Evolutionary conservation across 2,797 vertebrate genomes (phyloP), one percentile per base, ranked within the genome.

Genomic region (Characodon lateralis): DNA sequence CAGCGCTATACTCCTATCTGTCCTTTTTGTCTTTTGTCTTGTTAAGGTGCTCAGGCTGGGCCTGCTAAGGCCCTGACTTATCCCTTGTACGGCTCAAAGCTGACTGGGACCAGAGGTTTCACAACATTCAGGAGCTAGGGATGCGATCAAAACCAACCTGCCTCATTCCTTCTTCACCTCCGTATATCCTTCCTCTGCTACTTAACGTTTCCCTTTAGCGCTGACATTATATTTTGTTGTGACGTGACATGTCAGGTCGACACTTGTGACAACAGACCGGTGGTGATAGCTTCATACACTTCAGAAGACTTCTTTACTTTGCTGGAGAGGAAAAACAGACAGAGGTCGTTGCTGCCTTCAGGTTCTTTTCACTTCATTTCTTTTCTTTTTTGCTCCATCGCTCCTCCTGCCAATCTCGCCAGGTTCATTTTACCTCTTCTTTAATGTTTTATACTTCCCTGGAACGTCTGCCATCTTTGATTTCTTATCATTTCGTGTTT

Each of bases 31-130:
- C 80, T 88, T 87, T 84, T 78, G 88, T 78, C 56, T 77, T 50
- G 88, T 89, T 88, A 77, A 86, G 89, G 87, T 83, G 85, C 87
- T 84, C 70, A 76, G 66, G 71, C 72, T 1, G 61, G 83, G 78
- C 84, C n/a, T 10, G 85, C 71, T 78, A 86, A 88, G 91, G 85
- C 77, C 81, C 72, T 79, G 87, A 87, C 90, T 92, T 78, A 89
- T 91, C 79, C 86, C 80, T 84, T 22, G 6, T 71, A 65, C 75
- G 74, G 77, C 78, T 77, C 72, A 78, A 78, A 77, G 82, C 86
- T 73, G 86, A 68, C 75, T 48, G 73, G 72, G 58, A 77, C 73
- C 43, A 72, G 65, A 72, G 63, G 75, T 75, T 85, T 88, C 78
- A 71, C 68, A 24, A 68, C 73, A 28, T 80, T 88, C 73, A 80